Evolutionary conservation across 2,888 invertebrate species (phyloP).

Genomic region (Brachycybe producta): DNA sequence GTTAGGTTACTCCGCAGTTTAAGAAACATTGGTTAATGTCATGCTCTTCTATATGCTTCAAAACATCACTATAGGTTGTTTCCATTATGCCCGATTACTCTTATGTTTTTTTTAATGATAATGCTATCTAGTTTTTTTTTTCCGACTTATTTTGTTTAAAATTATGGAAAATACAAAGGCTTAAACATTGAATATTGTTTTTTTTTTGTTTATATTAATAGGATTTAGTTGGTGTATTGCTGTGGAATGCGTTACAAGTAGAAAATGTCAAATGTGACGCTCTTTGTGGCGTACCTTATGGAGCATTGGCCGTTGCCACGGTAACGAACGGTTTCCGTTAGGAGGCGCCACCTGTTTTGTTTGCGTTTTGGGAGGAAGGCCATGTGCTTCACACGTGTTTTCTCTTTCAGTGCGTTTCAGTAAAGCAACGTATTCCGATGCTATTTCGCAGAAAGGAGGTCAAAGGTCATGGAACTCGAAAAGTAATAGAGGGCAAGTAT

Average conservation of each 20-base stretch:
- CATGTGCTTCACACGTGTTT: not conserved
- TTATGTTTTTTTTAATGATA: too few relatives aligned
- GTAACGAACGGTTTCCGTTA: constrained; percentile 26
- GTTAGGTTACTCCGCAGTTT: too few relatives aligned
- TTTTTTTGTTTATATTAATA: constrained; percentile 3
- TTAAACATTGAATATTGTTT: too few relatives aligned
- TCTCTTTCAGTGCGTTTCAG: constrained; percentile 18
- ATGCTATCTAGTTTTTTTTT: too few relatives aligned
- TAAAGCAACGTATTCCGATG: constrained; percentile 33
- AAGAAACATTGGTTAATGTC: not conserved
- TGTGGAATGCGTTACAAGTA: constrained; percentile 5
- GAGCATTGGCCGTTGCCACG: constrained; percentile 41
- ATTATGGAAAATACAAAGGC: too few relatives aligned
- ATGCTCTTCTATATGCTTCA: too few relatives aligned
- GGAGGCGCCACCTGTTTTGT: not conserved
- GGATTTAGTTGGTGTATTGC: constrained; percentile 4
- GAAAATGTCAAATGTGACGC: constrained; percentile 22
- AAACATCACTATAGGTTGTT: too few relatives aligned
- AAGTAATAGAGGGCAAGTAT: constrained; percentile 40
- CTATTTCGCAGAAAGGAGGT: constrained; percentile 39
- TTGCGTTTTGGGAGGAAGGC: not conserved
- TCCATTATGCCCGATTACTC: too few relatives aligned
- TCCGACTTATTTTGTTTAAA: too few relatives aligned
- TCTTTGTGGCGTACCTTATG: constrained; percentile 41
- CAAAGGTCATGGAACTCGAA: constrained; percentile 42